phyloP scores from a whole-genome alignment of 2,113 vertebrate genomes.

The Nyctereutes procyonoides region DNA sequence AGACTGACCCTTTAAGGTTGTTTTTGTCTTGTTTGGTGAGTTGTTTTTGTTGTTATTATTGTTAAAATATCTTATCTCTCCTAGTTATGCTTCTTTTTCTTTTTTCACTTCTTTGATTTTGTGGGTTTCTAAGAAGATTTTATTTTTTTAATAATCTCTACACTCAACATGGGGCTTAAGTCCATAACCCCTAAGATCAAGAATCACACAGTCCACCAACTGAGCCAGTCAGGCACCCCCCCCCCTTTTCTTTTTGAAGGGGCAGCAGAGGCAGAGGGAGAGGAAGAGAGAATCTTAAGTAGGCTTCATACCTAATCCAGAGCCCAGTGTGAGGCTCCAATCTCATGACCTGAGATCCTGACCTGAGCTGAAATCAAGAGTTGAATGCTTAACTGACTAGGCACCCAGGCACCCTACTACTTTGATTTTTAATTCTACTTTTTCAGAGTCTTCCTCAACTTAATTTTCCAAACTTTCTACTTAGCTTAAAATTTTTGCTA shows the following conservation, averaged over 20 bases:
- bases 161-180: not conserved
- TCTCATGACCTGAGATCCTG: too few species aligned
- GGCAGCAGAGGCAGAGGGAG: too few species aligned
- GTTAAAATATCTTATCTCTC: not conserved
- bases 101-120: not conserved
- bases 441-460: slow-evolving; percentile 32
- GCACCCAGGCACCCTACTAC: not conserved
- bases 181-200: not conserved
- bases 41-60: not conserved
- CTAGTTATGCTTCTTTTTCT: not conserved
- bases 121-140: not conserved
- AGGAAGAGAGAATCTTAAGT: too few species aligned
- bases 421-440: slow-evolving; percentile 30
- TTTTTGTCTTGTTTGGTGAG: not conserved
- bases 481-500: not conserved
- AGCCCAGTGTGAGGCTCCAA: too few species aligned
- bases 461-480: not conserved
- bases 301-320: too few species aligned
- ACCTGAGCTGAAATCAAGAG: too few species aligned
- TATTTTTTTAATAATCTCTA: not conserved
- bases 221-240: not conserved
- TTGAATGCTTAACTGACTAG: too few species aligned
- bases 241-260: too few species aligned
- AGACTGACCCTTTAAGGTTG: slow-evolving; percentile 9
- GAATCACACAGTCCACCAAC: not conserved